Evolutionary conservation across 2,113 vertebrate genomes (phyloP), one percentile per base, ranked within the genome.

Genomic region (Eulemur rufifrons): DNA sequence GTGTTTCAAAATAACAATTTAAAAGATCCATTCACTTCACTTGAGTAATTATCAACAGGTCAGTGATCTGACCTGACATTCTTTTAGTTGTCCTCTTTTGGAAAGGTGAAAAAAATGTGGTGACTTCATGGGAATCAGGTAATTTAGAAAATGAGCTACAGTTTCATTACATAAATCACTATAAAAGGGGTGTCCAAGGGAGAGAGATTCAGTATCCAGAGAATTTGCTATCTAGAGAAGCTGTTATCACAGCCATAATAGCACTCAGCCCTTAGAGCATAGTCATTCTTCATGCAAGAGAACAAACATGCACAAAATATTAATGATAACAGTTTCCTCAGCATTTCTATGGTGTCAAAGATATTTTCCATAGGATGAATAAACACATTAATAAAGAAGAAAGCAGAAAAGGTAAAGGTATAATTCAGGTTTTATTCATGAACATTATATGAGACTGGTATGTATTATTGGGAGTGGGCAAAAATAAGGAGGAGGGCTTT

Each of bases 1-100:
- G 54, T 83, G 37, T 76, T 92, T 92, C 27, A 91, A 93, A 84
- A 87, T 63, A 90, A 45, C 39, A 54, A 86, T 56, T 52, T 54
- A 86, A 93, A 86, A 69, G 21, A 6, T 27, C 0, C n/a, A 63
- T 68, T 69, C 13, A 77, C 27, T 68, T 68, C 63, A 52, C 9
- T 39, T 73, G 20, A 37, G 27, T 68, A 61, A 93, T 91, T 85
- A 77, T 45, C 81, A 66, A 23, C 0, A 25, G 14, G n/a, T 78
- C 45, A 39, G 29, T 39, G 21, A 89, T 71, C 34, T 42, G 66
- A 86, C 61, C 37, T 39, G 63, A 64, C 66, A 76, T 76, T 78
- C n/a, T 69, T 2, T 85, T 32, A 56, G 10, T 37, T 15, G 56
- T 83, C 21, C 11, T 85, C 32, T 54, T 23, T 64, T 37, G 15